Base-by-base conservation (phyloP, 1,140 invertebrate species). In the Drosophila novamexicana region DNA sequence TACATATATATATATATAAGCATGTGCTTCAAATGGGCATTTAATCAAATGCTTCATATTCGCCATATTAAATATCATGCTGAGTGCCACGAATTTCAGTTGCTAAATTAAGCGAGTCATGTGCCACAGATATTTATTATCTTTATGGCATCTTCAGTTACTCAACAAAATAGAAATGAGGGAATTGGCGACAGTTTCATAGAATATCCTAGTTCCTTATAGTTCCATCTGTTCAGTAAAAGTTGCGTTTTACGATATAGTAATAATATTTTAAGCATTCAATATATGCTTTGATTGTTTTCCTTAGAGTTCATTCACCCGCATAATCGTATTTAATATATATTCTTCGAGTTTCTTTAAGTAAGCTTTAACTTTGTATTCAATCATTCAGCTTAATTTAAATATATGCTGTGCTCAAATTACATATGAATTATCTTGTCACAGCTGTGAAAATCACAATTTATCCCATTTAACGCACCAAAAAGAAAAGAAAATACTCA, bases 31-130 rank as follows among this genome's bases (percentile, higher is more conserved):
- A 52, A 81, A 66, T 34, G 45, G 59, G 39, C 82, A 81, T 81
- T 85, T 86, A 78, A 85, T 85, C 81, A 85, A 86, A 75, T 58
- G 39, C 56, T 56, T 49, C 22, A 29, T 40, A 58, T 39, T 40
- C 40, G 58, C 49, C 67, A 63, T 61, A 69, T 74, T 69, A 68
- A 74, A 74, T 74, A 74, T 50, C 37, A 39, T 39, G 18, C 18
- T 62, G 49, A 56, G 45, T 59, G 63, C 56, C 16, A 39, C 12
- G 49, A 37, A 73, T 73, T 73, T 47, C 36, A 54, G 32, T 44
- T 50, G 34, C 34, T 49, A 70, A 40, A 52, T 36, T 45, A 59
- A 53, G 45, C 50, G 37, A 36, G 50, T 56, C 61, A 39, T 70
- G 68, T 36, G 29, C 18, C n/a, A 14, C 14, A 1, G 18, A 65